Base-by-base conservation (phyloP, 2,113 vertebrate genomes). In the Gymnarchus niloticus region DNA sequence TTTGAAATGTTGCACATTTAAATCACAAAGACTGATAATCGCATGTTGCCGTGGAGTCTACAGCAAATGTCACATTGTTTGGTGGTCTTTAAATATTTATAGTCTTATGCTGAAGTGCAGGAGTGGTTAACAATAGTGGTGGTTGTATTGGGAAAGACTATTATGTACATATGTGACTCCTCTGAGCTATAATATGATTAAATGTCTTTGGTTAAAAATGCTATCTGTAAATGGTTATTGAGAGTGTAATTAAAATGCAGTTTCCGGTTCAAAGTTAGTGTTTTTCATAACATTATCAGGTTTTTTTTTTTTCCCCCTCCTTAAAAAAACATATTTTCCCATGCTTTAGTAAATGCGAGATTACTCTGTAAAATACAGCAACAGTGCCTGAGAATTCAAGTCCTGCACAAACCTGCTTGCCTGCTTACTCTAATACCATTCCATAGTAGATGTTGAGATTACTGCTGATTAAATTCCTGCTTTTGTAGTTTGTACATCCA, bases 91-190 rank as follows among this genome's bases (percentile, higher is more conserved):
- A 65, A 86, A 86, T 86, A 61, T 86, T 81, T 81, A 86, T 44
- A 17, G 25, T 0, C 23, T n/a, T 21, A 7, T 9, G 37, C 37
- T 73, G 12, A 37, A 56, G n/a, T n/a, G n/a, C n/a, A 84, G 84
- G 10, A 41, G 33, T 65, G 33, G 3, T 23, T 78, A 48, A 48
- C 6, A 8, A 37, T 23, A 48, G 41, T 28, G 57, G 57, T 10
- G 2, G 19, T 85, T 88, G 89, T 88, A 46, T 81, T 56, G 57
- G 81, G 48, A 88, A 69, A 85, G 83, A 83, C 85, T 89, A 91
- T 92, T 86, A 91, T 92, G 69, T 49, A 92, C 0, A 56, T 84
- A 61, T 12, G 23, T 49, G 87, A 87, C 89, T 88, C 59, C 81
- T 86, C 86, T 87, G 89, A 88, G 89, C 84, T 41, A 1, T 41